A percentile compares a stretch with the other conserved stretches of the same genome.
Conservation (phyloP, 1,140 invertebrate genomes). For the Drosophila sproati region DNA sequence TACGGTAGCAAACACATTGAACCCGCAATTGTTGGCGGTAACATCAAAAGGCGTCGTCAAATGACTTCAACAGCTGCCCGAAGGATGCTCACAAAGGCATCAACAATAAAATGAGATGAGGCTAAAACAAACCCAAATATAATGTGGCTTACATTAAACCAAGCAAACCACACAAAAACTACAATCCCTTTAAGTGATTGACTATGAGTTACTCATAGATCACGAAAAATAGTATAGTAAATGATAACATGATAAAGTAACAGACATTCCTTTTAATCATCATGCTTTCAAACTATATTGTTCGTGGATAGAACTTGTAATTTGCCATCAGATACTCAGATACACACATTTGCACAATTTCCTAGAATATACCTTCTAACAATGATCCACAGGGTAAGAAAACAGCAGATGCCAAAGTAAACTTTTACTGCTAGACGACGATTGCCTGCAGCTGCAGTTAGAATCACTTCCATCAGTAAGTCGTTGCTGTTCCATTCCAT, state of each 20-base stretch:
- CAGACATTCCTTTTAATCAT: too few relatives aligned
- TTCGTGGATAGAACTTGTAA: not conserved
- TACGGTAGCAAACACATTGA: constrained; percentile 41
- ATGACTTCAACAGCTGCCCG: constrained; percentile 57
- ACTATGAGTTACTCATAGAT: constrained; percentile 8
- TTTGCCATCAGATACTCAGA: not conserved
- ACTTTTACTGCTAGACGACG: constrained; percentile 56
- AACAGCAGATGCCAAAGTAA: constrained; percentile 35
- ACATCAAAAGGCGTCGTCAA: constrained; percentile 67
- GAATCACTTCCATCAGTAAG: constrained; percentile 1
- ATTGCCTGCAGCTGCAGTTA: constrained; percentile 72
- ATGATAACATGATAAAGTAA: not conserved
- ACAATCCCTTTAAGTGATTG: not conserved
- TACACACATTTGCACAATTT: not conserved
- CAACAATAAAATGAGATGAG: constrained; percentile 58
- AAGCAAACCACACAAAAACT: constrained; percentile 9
- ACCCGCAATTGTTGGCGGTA: constrained; percentile 61
- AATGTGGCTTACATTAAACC: constrained; percentile 67
- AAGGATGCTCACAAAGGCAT: constrained; percentile 34
- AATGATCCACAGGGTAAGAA: not conserved
- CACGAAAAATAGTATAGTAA: not conserved
- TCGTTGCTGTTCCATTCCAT: too few relatives aligned
- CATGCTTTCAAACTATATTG: too few relatives aligned
- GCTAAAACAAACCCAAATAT: constrained; percentile 59
- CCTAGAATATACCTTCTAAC: not conserved